These are phyloP conservation scores for Dilophus febrilis DNA, from an alignment of 2,888 invertebrate species.

Conservation along the genomic window DNA sequence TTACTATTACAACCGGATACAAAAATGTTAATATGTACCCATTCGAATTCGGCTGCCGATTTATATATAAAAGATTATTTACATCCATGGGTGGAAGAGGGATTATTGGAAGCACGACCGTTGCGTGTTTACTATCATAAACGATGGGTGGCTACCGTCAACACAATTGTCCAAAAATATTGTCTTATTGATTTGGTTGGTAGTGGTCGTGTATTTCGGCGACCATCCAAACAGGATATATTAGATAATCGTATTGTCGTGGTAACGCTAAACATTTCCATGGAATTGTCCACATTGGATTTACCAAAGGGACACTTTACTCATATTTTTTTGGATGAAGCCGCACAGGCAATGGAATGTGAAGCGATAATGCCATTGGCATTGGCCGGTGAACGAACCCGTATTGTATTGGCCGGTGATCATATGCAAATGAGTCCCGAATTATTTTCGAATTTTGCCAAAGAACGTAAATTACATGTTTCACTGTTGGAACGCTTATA, in stretches of 20 bases:
- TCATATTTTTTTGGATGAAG: constrained; percentile 72
- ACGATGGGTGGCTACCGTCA: constrained; percentile 62
- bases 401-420: constrained; percentile 68
- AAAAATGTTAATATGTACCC: constrained; percentile 65
- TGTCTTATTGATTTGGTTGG: constrained; percentile 46
- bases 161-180: constrained; percentile 52
- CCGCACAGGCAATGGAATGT: constrained; percentile 74
- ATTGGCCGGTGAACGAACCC: constrained; percentile 49
- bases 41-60: constrained; percentile 76
- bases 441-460: constrained; percentile 56
- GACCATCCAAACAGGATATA: constrained; percentile 55
- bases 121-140: constrained; percentile 64
- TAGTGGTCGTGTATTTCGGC: constrained; percentile 39
- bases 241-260: constrained; percentile 54
- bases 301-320: constrained; percentile 48
- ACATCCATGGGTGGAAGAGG: constrained; percentile 53
- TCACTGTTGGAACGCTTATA: constrained; percentile 64
- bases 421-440: constrained; percentile 76
- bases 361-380: constrained; percentile 68
- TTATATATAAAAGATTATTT: constrained; percentile 71
- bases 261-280: constrained; percentile 62
- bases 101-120: constrained; percentile 47
- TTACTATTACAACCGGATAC: constrained; percentile 43
- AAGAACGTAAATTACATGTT: constrained; percentile 49
- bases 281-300: constrained; percentile 50